A percentile compares a stretch with the other conserved stretches of the same genome.
These are phyloP conservation scores for Poicephalus gulielmi DNA, from an alignment of 2,113 vertebrate genomes.

Conservation along the genomic window DNA sequence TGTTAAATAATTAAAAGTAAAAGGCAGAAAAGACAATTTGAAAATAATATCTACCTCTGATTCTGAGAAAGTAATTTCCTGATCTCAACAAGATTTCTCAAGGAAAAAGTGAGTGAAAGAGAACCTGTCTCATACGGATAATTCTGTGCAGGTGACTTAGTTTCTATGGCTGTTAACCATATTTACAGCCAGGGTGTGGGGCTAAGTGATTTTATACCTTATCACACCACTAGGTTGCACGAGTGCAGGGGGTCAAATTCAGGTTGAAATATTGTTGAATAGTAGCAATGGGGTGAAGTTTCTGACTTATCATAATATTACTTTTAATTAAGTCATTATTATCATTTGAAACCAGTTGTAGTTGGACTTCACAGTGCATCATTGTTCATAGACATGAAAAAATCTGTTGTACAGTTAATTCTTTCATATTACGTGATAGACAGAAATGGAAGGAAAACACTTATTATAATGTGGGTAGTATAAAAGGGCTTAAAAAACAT, in stretches of 20 bases:
- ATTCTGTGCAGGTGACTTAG: slow-evolving; percentile 9
- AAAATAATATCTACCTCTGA: slow-evolving; percentile 22
- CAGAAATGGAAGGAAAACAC: background rate
- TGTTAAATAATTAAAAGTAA: slow-evolving; percentile 28
- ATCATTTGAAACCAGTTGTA: background rate
- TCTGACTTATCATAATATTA: background rate
- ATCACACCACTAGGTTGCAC: slow-evolving; percentile 69
- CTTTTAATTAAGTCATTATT: background rate
- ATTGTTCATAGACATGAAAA: background rate
- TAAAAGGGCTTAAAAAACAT: background rate
- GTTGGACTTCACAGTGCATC: background rate
- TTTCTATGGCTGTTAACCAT: slow-evolving; percentile 19
- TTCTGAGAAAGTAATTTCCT: slow-evolving; percentile 26
- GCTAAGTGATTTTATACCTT: slow-evolving; percentile 22
- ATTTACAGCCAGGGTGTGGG: slow-evolving; percentile 2
- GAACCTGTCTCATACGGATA: background rate
- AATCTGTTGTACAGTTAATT: background rate
- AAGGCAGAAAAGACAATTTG: slow-evolving; percentile 52
- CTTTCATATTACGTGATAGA: background rate
- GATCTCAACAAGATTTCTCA: background rate
- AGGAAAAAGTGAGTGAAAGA: slow-evolving; percentile 1
- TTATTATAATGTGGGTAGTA: background rate
- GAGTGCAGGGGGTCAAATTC: background rate
- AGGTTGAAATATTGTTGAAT: background rate
- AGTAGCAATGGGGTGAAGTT: background rate